Evolutionary conservation across 2,888 invertebrate genomes (phyloP).

Genomic region (Dorcus parallelipipedus): DNA sequence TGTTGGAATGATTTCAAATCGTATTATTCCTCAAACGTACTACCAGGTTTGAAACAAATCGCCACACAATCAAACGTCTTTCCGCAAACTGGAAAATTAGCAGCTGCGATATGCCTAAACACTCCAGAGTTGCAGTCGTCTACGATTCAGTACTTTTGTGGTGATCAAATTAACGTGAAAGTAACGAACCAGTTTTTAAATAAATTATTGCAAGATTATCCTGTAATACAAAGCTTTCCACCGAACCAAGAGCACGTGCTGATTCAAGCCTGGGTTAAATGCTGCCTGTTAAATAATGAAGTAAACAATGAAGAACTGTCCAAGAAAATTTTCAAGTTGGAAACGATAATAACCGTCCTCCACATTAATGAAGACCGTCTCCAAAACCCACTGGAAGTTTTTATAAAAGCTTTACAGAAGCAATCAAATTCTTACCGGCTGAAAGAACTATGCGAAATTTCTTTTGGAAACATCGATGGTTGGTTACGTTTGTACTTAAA

Average conservation of each 20-base stretch:
- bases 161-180: slow-evolving; percentile 31
- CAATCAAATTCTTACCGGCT: slow-evolving; percentile 17
- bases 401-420: slow-evolving; percentile 36
- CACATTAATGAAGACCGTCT: slow-evolving; percentile 15
- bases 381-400: slow-evolving; percentile 35
- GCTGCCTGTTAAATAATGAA: slow-evolving; percentile 35
- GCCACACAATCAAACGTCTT: slow-evolving; percentile 27
- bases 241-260: slow-evolving; percentile 34
- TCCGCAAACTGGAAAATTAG: slow-evolving; percentile 36
- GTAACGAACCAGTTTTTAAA: slow-evolving; percentile 35
- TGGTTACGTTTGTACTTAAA: slow-evolving; percentile 34
- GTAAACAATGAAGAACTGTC: slow-evolving; percentile 30
- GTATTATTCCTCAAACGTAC: slow-evolving; percentile 33
- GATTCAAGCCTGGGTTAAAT: slow-evolving; percentile 41
- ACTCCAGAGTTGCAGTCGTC: slow-evolving; percentile 3
- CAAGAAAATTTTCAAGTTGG: slow-evolving; percentile 34
- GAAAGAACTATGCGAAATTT: slow-evolving; percentile 36
- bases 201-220: slow-evolving; percentile 32
- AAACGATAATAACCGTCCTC: slow-evolving; percentile 19
- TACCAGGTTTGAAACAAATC: slow-evolving; percentile 35
- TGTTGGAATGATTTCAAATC: slow-evolving; percentile 38
- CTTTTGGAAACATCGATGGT: slow-evolving; percentile 37
- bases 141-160: slow-evolving; percentile 10
- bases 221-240: slow-evolving; percentile 27
- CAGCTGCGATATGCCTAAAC: slow-evolving; percentile 32